Conservation (phyloP, 2,113 vertebrate genomes). For the Tychaedon coryphoeus region DNA sequence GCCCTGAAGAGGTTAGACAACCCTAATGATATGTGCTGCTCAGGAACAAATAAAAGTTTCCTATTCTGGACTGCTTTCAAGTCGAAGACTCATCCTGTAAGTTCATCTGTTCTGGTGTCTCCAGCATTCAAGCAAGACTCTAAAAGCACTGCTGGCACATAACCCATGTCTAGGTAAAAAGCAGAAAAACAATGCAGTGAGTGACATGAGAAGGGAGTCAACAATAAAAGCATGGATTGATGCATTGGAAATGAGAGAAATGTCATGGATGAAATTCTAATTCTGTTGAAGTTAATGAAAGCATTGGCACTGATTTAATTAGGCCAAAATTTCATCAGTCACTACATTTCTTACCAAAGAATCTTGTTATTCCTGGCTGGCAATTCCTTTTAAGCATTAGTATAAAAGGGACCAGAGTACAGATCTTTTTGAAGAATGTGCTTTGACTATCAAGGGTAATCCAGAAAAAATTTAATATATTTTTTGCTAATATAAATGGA, state of each 20-base stretch:
- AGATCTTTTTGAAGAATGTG: background rate
- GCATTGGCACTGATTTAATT: background rate
- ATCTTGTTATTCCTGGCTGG: background rate
- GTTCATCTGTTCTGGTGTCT: background rate
- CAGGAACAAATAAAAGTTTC: background rate
- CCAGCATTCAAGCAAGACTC: background rate
- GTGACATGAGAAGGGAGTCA: background rate
- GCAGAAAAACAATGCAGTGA: background rate
- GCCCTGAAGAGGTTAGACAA: background rate
- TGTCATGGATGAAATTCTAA: background rate
- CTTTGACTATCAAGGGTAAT: background rate
- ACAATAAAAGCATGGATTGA: background rate
- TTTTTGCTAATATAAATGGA: background rate
- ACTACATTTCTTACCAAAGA: background rate
- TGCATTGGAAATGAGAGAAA: background rate
- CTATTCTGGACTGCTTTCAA: background rate
- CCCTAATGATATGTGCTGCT: background rate
- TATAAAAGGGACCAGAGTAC: background rate
- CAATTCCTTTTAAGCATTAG: background rate
- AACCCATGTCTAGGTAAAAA: background rate
- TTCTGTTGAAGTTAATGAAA: background rate
- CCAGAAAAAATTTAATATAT: no score
- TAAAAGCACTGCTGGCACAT: background rate
- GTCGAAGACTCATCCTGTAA: background rate
- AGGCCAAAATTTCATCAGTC: background rate